phyloP scores from a whole-genome alignment of 2,797 vertebrate genomes.

The Ctenopoma multispine region DNA sequence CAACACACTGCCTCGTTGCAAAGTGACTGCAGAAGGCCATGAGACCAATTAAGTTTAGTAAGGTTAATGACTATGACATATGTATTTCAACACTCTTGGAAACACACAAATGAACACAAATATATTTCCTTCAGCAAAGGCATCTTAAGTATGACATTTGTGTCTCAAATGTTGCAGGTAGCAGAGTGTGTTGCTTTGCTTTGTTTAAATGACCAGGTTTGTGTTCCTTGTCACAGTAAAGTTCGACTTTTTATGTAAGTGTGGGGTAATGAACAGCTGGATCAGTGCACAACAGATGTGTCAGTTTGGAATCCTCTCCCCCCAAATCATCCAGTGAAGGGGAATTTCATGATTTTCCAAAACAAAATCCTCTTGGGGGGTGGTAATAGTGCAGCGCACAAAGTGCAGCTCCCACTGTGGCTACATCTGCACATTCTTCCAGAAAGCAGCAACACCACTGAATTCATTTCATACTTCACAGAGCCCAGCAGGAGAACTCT shows the following conservation, averaged over 20 bases:
- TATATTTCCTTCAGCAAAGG: no score
- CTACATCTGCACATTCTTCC: constrained; percentile 75
- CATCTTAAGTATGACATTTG: no score
- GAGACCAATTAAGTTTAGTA: not conserved
- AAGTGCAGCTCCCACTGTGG: constrained; percentile 63
- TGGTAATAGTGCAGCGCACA: constrained; percentile 39
- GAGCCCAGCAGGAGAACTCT: constrained; percentile 58
- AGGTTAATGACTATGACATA: no score
- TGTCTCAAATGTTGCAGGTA: not conserved
- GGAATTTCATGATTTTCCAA: constrained; percentile 67
- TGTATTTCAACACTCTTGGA: no score
- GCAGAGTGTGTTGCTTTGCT: not conserved
- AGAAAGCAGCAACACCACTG: constrained; percentile 57
- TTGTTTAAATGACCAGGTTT: constrained; percentile 8
- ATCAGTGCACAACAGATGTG: constrained; percentile 46
- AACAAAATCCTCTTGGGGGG: constrained; percentile 51
- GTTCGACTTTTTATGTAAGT: constrained; percentile 37
- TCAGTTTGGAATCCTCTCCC: constrained; percentile 8
- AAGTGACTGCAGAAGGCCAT: no score
- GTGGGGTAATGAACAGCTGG: constrained; percentile 45
- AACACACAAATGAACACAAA: no score
- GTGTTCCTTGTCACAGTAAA: constrained; percentile 26
- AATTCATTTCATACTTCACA: constrained; percentile 71
- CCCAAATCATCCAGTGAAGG: constrained; percentile 46
- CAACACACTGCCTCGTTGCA: not conserved